Evolutionary conservation across 2,888 invertebrate genomes (phyloP).

Genomic region (Sepioteuthis lessoniana): DNA sequence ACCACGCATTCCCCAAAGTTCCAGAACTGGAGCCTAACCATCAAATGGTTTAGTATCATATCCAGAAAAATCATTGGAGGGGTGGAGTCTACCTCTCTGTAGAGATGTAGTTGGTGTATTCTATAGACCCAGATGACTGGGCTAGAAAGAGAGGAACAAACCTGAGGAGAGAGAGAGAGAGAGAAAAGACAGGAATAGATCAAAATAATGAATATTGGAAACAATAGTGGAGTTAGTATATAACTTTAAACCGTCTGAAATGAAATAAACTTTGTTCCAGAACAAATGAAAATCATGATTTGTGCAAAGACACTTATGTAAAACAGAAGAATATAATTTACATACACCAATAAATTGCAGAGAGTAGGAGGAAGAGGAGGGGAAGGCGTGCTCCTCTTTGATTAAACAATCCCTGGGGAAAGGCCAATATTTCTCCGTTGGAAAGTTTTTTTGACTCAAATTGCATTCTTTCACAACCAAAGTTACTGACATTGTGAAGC

Average conservation of each 20-base stretch:
- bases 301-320: background rate
- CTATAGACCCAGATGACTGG: too few species aligned
- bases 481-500: too few species aligned
- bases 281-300: background rate
- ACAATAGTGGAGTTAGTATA: too few species aligned
- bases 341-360: background rate
- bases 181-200: background rate
- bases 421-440: background rate
- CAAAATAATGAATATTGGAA: too few species aligned
- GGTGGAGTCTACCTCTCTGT: too few species aligned
- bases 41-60: too few species aligned
- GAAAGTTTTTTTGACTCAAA: background rate
- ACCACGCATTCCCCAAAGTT: too few species aligned
- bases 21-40: too few species aligned
- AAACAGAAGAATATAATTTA: background rate
- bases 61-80: too few species aligned
- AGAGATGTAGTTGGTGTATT: too few species aligned
- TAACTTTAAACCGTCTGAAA: background rate
- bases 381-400: background rate
- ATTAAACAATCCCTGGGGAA: background rate
- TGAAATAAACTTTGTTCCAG: background rate
- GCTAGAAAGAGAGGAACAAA: too few species aligned
- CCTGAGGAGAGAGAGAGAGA: too few species aligned
- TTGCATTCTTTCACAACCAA: background rate
- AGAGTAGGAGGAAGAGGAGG: background rate